Evolutionary conservation across 2,797 vertebrate species (phyloP).

Genomic region (Danio jaintianensis): DNA sequence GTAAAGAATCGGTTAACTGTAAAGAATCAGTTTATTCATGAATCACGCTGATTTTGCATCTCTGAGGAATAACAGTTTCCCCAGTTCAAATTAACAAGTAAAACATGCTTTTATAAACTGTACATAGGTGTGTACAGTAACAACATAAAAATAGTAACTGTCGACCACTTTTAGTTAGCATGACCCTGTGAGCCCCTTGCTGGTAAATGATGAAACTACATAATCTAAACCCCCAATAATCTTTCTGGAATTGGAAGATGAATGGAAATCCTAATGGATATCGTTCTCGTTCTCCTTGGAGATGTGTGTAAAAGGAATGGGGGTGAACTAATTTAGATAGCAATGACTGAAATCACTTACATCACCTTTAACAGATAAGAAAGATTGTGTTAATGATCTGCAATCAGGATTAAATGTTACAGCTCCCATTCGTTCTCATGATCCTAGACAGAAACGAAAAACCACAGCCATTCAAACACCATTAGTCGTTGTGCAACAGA

Average conservation of each 20-base stretch:
- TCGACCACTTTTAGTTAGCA: no score
- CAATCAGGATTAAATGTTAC: background rate
- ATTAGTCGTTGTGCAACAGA: slow-evolving; percentile 36
- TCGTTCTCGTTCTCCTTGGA: background rate
- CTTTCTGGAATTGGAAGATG: background rate
- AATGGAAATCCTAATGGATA: background rate
- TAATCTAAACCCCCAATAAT: background rate
- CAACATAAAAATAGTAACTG: no score
- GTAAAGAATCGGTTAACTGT: no score
- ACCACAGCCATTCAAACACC: slow-evolving; percentile 5
- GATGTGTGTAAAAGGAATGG: background rate
- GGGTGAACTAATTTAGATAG: background rate
- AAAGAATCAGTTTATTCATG: no score
- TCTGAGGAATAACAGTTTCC: no score
- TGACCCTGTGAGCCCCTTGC: background rate
- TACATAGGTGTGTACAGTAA: no score
- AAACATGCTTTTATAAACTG: no score
- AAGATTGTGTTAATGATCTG: slow-evolving; percentile 25
- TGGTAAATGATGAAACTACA: slow-evolving; percentile 6
- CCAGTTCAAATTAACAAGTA: no score
- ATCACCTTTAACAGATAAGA: slow-evolving; percentile 7
- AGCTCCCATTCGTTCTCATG: slow-evolving; percentile 15
- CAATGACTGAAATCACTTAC: background rate
- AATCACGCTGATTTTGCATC: no score
- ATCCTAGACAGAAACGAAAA: slow-evolving; percentile 15